A percentile compares a stretch with the other conserved stretches of the same genome.
Conservation (phyloP, 1,140 invertebrate genomes). For the Hermetia illucens region DNA sequence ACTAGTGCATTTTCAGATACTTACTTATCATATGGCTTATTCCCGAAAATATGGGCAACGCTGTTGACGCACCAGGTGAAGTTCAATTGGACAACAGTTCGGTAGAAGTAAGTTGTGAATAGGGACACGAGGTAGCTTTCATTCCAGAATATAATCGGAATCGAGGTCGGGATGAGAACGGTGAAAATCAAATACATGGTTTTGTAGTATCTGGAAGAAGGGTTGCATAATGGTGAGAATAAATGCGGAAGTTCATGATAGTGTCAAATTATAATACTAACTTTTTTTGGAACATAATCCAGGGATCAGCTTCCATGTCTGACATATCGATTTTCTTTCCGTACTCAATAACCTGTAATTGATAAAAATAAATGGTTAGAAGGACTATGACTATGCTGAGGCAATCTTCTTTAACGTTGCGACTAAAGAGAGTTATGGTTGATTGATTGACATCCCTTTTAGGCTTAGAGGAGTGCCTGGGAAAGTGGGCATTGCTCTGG, state of each 20-base stretch:
- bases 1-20: too few species aligned
- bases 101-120: slow-evolving; percentile 41
- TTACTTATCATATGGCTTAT: slow-evolving; percentile 50
- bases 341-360: slow-evolving; percentile 59
- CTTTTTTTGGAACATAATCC: slow-evolving; percentile 60
- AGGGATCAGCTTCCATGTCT: slow-evolving; percentile 57
- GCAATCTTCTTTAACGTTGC: too few species aligned
- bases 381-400: too few species aligned
- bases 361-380: too few species aligned
- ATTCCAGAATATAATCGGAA: slow-evolving; percentile 55
- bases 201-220: slow-evolving; percentile 48
- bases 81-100: slow-evolving; percentile 58
- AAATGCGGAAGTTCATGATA: neutral
- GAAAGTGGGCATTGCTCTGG: too few species aligned
- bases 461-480: too few species aligned
- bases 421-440: too few species aligned
- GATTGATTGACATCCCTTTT: too few species aligned
- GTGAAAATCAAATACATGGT: slow-evolving; percentile 46
- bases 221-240: neutral
- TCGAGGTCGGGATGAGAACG: slow-evolving; percentile 53
- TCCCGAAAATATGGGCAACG: slow-evolving; percentile 52
- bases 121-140: slow-evolving; percentile 41
- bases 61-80: slow-evolving; percentile 82
- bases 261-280: slow-evolving; percentile 16
- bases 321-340: slow-evolving; percentile 57